Conservation (phyloP, 2,113 vertebrate genomes). For the Panurus biarmicus region DNA sequence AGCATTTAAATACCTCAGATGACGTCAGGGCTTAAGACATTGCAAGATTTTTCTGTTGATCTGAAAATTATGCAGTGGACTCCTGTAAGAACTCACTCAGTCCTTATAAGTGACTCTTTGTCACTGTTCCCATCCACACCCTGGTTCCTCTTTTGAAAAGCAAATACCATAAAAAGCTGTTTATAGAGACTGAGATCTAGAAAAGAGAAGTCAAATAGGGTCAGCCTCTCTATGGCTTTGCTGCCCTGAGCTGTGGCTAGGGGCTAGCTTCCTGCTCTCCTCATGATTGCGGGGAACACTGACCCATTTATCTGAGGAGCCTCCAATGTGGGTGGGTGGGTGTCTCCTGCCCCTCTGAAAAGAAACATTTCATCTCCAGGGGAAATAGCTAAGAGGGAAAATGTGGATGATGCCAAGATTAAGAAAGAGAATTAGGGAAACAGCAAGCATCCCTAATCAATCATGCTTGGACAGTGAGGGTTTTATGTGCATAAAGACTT, state of each 20-base stretch:
- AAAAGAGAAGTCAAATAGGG: slow-evolving; percentile 58
- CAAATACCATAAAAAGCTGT: slow-evolving; percentile 46
- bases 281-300: neutral
- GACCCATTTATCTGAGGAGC: neutral
- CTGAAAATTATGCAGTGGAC: slow-evolving; percentile 6
- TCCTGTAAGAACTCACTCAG: neutral
- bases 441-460: neutral
- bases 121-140: slow-evolving; percentile 31
- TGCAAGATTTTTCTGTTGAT: slow-evolving; percentile 33
- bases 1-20: neutral
- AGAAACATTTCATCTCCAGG: neutral
- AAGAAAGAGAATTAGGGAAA: neutral
- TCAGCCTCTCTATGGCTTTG: slow-evolving; percentile 7
- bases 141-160: slow-evolving; percentile 49
- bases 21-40: neutral
- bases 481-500: neutral
- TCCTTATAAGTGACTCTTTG: slow-evolving; percentile 42
- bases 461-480: neutral
- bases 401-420: neutral
- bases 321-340: neutral
- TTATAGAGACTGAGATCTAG: slow-evolving; percentile 10
- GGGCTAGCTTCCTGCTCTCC: neutral
- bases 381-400: neutral
- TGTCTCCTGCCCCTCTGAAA: neutral
- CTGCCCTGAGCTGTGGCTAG: neutral